These are phyloP conservation scores for Stenichneumon culpator DNA, from an alignment of 2,888 invertebrate genomes.

Conservation along the genomic window DNA sequence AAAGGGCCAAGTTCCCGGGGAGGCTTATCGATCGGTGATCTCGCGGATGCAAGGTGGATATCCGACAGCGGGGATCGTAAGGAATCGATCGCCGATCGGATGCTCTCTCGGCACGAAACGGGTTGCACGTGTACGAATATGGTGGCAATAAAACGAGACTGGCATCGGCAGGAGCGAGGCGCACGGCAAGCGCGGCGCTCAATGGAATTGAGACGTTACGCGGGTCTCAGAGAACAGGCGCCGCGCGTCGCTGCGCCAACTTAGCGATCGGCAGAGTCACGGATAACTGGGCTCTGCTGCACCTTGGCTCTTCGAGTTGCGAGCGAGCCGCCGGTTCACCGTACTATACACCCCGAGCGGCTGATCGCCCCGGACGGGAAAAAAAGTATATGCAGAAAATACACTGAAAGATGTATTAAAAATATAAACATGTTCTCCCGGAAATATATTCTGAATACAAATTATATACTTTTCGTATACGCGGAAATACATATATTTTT, in stretches of 20 bases:
- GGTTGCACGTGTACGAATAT: slow-evolving; percentile 66
- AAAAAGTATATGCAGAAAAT: no score
- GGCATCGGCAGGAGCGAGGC: slow-evolving; percentile 49
- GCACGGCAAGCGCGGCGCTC: slow-evolving; percentile 56
- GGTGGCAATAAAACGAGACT: slow-evolving; percentile 68
- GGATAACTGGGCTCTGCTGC: slow-evolving; percentile 56
- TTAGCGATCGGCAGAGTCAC: slow-evolving; percentile 56
- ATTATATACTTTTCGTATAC: no score
- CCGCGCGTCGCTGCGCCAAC: slow-evolving; percentile 51
- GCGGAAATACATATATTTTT: no score
- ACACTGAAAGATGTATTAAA: background rate
- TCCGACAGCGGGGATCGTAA: slow-evolving; percentile 54
- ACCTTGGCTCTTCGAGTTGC: slow-evolving; percentile 28
- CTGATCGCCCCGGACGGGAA: background rate
- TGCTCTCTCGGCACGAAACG: slow-evolving; percentile 58
- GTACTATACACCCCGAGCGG: background rate
- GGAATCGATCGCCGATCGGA: slow-evolving; percentile 67
- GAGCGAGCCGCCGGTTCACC: slow-evolving; percentile 44
- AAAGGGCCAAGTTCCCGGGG: slow-evolving; percentile 22
- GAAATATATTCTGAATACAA: no score
- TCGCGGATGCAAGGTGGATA: slow-evolving; percentile 39
- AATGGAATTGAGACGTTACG: slow-evolving; percentile 69
- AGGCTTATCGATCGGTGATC: slow-evolving; percentile 49
- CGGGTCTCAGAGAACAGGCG: slow-evolving; percentile 52
- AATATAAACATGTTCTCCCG: background rate